phyloP scores from a whole-genome alignment of 1,140 invertebrate genomes.

The Colletes latitarsis region DNA sequence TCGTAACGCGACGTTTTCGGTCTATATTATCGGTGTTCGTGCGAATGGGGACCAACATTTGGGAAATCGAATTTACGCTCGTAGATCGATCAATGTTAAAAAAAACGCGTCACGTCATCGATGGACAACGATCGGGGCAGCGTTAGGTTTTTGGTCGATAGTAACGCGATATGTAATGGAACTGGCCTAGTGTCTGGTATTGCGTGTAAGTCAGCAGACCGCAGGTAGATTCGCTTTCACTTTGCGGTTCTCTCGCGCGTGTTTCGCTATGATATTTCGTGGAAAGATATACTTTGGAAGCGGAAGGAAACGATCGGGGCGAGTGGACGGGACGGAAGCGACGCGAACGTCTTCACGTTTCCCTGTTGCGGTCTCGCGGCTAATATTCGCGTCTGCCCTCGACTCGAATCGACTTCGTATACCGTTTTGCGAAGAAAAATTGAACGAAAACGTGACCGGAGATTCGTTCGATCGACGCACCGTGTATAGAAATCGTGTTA shows the following conservation, averaged over 20 bases:
- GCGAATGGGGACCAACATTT: no score
- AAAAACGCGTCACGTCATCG: neutral
- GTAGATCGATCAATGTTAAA: no score
- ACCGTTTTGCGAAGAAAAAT: neutral
- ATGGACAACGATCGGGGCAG: neutral
- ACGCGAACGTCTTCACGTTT: conserved; percentile 57
- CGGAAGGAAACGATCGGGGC: conserved; percentile 41
- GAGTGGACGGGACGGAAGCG: conserved; percentile 46
- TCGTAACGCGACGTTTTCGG: no score
- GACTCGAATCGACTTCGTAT: neutral
- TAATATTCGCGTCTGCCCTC: neutral
- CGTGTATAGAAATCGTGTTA: conserved; percentile 23
- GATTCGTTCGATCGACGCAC: neutral
- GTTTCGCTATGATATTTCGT: conserved; percentile 45
- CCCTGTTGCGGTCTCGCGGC: conserved; percentile 63
- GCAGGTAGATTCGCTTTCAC: conserved; percentile 48
- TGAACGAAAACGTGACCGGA: neutral
- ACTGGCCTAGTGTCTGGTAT: neutral
- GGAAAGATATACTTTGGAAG: conserved; percentile 36
- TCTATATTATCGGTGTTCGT: no score
- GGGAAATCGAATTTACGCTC: no score
- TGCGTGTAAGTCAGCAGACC: conserved; percentile 11
- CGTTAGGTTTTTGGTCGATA: neutral
- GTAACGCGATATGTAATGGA: neutral
- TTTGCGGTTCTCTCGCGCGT: conserved; percentile 63